A percentile compares a stretch with the other conserved stretches of the same genome.
Conservation (phyloP, 2,888 invertebrate species). For the Eumacrocentrus americanus region DNA sequence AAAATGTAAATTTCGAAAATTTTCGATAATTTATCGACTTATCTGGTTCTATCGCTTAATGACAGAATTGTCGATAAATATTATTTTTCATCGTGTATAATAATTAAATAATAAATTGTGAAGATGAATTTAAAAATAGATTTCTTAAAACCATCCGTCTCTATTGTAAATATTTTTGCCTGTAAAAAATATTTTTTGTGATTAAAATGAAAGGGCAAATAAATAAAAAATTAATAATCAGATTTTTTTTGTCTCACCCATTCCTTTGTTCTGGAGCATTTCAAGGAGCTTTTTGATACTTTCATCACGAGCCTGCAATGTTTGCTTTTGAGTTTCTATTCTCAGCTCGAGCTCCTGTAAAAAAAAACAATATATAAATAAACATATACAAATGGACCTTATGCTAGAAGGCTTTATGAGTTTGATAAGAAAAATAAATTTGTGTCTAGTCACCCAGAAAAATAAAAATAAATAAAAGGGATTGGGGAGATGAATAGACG, state of each 20-base stretch:
- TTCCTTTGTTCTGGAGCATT: conserved; percentile 97
- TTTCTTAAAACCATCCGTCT: no score
- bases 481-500: conserved; percentile 11
- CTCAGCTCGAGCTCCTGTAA: conserved; percentile 91
- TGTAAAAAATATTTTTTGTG: no score
- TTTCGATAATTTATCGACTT: no score
- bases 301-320: conserved; percentile 93
- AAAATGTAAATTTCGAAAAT: no score
- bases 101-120: no score
- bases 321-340: conserved; percentile 98
- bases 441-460: not conserved
- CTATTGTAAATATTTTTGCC: no score
- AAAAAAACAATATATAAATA: conserved; percentile 25
- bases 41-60: no score
- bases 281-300: conserved; percentile 98
- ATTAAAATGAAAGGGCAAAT: no score
- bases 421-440: not conserved
- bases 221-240: not conserved
- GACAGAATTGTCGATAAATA: no score
- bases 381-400: not conserved
- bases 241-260: conserved; percentile 72
- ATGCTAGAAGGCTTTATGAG: not conserved
- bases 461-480: conserved; percentile 15
- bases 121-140: no score
- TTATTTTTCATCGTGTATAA: no score